Conservation (phyloP, 2,888 invertebrate genomes). For the Pogonocherus hispidulus region DNA sequence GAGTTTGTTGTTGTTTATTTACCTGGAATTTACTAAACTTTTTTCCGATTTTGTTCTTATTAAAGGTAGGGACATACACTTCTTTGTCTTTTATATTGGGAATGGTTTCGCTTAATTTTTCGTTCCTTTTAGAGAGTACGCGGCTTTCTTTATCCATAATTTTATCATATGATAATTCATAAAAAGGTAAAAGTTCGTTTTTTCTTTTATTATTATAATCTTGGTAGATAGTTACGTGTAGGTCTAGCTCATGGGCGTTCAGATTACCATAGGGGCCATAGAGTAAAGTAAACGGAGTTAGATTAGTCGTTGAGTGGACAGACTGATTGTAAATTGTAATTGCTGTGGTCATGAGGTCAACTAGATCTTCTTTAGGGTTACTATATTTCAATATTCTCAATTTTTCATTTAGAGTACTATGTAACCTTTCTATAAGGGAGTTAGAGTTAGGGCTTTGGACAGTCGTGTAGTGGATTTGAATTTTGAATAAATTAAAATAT, state of each 20-base stretch:
- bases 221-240: not conserved
- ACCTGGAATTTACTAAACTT: no score
- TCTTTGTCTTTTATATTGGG: not conserved
- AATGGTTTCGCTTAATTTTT: not conserved
- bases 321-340: not conserved
- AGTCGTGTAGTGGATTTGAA: not conserved
- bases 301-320: not conserved
- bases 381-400: not conserved
- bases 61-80: no score
- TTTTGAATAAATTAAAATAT: not conserved
- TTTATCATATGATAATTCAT: not conserved
- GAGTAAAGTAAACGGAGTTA: not conserved
- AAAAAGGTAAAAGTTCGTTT: not conserved
- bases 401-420: not conserved
- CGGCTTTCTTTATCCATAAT: not conserved
- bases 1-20: no score
- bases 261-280: not conserved
- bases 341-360: not conserved
- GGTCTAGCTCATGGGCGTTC: not conserved
- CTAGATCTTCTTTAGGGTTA: not conserved
- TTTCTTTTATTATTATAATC: not conserved
- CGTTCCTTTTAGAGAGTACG: not conserved
- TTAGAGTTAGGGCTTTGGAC: not conserved
- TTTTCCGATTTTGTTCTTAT: no score
- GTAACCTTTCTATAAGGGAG: not conserved